phyloP scores from a whole-genome alignment of 2,113 vertebrate genomes.

The Peromyscus californicus region DNA sequence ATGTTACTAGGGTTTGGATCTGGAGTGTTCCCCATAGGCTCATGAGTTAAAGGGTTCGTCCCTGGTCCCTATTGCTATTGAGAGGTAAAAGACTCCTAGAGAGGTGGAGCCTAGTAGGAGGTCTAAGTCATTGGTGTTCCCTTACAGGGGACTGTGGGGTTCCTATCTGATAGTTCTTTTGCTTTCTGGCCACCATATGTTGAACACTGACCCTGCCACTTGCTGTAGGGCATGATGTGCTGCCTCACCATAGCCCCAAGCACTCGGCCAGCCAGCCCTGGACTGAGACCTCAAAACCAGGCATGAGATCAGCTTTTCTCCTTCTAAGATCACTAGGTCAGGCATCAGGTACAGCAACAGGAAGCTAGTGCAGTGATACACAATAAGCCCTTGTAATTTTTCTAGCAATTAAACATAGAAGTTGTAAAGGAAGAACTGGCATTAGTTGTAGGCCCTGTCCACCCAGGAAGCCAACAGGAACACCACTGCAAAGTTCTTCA shows the following conservation, averaged over 20 bases:
- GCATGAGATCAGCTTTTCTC: neutral
- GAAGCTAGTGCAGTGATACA: neutral
- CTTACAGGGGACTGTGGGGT: neutral
- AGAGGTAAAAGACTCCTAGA: neutral
- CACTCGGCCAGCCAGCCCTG: neutral
- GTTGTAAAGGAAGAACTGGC: neutral
- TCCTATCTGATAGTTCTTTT: neutral
- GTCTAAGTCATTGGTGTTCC: neutral
- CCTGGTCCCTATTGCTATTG: neutral
- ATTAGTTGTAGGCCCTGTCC: neutral
- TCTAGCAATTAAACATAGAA: neutral
- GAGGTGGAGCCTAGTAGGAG: neutral
- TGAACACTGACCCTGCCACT: neutral
- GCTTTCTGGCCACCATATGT: neutral
- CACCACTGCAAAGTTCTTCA: neutral
- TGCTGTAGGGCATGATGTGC: neutral
- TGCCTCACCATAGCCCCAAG: neutral
- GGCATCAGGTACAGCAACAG: neutral
- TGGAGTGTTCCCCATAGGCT: neutral
- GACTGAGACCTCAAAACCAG: neutral
- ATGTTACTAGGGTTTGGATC: neutral
- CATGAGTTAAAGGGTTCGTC: neutral
- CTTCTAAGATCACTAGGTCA: neutral
- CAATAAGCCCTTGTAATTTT: neutral
- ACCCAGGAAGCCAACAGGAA: neutral